Conservation (phyloP, 1,140 invertebrate species). For the Diploscapter pachys region DNA sequence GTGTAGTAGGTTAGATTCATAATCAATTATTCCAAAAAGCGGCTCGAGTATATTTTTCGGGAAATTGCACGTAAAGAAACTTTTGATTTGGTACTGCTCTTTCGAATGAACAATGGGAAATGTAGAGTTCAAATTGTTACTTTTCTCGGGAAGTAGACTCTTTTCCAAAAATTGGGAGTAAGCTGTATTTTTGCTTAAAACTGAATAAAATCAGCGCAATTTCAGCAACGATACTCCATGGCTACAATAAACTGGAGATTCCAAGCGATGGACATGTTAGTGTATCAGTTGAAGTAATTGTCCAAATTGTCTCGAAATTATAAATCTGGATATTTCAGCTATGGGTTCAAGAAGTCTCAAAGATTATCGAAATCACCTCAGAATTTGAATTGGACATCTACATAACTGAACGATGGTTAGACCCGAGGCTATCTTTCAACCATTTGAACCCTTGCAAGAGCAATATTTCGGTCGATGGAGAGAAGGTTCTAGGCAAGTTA, state of each 20-base stretch:
- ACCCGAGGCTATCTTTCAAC: constrained; percentile 50
- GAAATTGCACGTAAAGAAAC: too few species aligned
- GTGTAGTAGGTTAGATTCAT: too few species aligned
- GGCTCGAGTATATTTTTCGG: too few species aligned
- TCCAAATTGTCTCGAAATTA: not conserved
- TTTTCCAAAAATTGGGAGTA: too few species aligned
- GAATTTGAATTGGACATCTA: constrained; percentile 59
- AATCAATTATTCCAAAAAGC: too few species aligned
- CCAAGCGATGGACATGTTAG: constrained; percentile 53
- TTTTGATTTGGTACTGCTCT: too few species aligned
- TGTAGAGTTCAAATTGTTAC: too few species aligned
- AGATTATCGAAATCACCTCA: constrained; percentile 58
- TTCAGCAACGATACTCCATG: constrained; percentile 30
- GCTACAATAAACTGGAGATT: constrained; percentile 51
- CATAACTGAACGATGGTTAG: constrained; percentile 58
- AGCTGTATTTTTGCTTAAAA: too few species aligned
- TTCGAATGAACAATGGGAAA: too few species aligned
- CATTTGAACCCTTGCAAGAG: constrained; percentile 59
- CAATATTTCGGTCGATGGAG: constrained; percentile 59
- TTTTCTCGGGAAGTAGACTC: too few species aligned
- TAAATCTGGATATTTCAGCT: constrained; percentile 40
- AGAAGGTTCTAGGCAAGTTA: constrained; percentile 37
- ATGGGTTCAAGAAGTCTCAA: constrained; percentile 59
- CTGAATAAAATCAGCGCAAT: not conserved
- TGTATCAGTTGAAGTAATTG: constrained; percentile 52